A percentile compares a stretch with the other conserved stretches of the same genome.
Evolutionary conservation across 2,797 vertebrate species (phyloP).

Genomic region (Diplodus sargus): DNA sequence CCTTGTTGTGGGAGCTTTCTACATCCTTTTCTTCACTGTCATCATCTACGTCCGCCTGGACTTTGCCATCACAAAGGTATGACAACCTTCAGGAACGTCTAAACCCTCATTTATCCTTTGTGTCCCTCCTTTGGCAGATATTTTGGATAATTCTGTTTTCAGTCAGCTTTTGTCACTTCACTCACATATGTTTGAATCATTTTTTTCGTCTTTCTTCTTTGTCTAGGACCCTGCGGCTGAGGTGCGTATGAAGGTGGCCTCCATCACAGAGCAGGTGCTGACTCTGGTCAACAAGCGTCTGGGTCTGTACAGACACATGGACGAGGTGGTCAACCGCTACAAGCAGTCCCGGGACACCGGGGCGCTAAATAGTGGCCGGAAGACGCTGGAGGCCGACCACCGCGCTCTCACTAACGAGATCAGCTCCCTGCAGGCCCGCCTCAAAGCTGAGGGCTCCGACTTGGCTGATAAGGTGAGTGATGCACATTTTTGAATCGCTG

Average conservation of each 20-base stretch:
- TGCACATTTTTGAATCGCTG: not conserved
- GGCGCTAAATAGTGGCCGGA: constrained; percentile 92
- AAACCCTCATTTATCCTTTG: too few relatives aligned
- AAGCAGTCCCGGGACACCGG: constrained; percentile 96
- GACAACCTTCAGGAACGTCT: not conserved
- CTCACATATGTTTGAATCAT: not conserved
- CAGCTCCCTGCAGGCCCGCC: constrained; percentile 90
- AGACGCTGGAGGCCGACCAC: constrained; percentile 94
- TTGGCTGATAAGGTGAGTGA: constrained; percentile 92
- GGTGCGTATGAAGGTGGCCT: constrained; percentile 98
- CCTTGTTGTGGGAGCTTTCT: constrained; percentile 96
- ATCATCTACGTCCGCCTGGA: constrained; percentile 98
- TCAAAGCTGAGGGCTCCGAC: constrained; percentile 97
- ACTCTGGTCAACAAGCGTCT: constrained; percentile 97
- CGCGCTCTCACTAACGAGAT: constrained; percentile 93
- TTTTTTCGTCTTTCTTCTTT: not conserved
- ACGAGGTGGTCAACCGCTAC: constrained; percentile 96
- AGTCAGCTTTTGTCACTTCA: not conserved
- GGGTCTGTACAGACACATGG: constrained; percentile 96
- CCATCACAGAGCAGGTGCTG: constrained; percentile 97
- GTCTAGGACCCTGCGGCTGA: constrained; percentile 95
- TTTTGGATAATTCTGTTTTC: not conserved
- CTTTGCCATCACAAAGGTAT: constrained; percentile 99
- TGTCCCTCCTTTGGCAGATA: not conserved
- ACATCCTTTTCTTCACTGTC: constrained; percentile 98